phyloP scores from a whole-genome alignment of 2,797 vertebrate species.

The Smutsia gigantea region DNA sequence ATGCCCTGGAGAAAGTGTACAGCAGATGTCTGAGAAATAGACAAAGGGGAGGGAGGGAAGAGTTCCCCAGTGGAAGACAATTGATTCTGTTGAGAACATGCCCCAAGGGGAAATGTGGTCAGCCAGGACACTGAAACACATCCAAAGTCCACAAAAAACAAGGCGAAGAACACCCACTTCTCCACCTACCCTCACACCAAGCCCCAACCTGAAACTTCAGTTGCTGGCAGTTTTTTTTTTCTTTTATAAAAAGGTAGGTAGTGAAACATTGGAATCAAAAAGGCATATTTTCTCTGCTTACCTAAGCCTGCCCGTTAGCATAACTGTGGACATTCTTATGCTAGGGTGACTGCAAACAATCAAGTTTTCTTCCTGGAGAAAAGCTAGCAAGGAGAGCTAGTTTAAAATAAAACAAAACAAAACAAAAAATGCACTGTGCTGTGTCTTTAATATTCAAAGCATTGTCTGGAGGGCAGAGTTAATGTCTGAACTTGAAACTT shows the following conservation, averaged over 20 bases:
- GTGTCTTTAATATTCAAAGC: background rate
- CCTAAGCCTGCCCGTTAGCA: background rate
- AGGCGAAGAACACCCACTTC: background rate
- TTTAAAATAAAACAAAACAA: constrained; percentile 30
- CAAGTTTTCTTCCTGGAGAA: constrained; percentile 4
- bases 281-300: background rate
- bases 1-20: background rate
- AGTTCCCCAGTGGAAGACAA: background rate
- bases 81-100: background rate
- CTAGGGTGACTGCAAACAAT: background rate
- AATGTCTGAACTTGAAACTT: background rate
- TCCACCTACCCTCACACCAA: background rate
- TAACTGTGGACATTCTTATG: background rate
- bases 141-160: background rate
- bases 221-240: background rate
- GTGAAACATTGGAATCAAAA: constrained; percentile 12
- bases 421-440: background rate
- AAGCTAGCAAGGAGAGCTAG: background rate
- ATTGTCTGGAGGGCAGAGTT: background rate
- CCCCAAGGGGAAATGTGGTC: background rate
- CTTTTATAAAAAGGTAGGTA: background rate
- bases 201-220: background rate
- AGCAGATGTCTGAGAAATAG: constrained; percentile 46
- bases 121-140: background rate
- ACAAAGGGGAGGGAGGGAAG: background rate